phyloP scores from a whole-genome alignment of 1,140 invertebrate species.

The Bombus balteatus region DNA sequence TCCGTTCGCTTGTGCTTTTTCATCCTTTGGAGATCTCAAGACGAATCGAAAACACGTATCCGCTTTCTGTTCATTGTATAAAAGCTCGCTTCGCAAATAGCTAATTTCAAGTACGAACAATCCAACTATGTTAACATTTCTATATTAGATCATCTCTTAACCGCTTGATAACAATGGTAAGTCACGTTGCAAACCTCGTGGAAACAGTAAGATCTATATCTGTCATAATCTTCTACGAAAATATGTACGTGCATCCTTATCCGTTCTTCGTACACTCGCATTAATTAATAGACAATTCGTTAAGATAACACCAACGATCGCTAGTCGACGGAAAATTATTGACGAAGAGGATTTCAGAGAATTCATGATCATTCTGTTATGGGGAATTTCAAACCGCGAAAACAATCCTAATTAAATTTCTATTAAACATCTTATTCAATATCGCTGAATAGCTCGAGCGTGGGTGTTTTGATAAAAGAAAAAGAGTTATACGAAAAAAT shows the following conservation, averaged over 20 bases:
- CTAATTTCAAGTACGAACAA: neutral
- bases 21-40: neutral
- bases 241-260: neutral
- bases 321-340: too few relatives aligned
- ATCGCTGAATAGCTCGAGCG: neutral
- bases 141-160: neutral
- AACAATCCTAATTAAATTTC: too few relatives aligned
- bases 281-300: neutral
- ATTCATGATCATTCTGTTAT: neutral
- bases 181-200: neutral
- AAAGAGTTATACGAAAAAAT: too few relatives aligned
- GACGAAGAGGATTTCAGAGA: neutral
- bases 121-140: neutral
- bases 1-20: conserved; percentile 6
- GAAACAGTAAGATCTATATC: neutral
- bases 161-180: neutral
- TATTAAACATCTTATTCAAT: neutral
- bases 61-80: neutral
- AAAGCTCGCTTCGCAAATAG: neutral
- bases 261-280: too few relatives aligned
- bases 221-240: neutral
- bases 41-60: neutral
- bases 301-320: neutral
- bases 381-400: neutral
- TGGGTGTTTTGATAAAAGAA: too few relatives aligned